phyloP scores from a whole-genome alignment of 2,888 invertebrate species.

The Cloeon dipterum region DNA sequence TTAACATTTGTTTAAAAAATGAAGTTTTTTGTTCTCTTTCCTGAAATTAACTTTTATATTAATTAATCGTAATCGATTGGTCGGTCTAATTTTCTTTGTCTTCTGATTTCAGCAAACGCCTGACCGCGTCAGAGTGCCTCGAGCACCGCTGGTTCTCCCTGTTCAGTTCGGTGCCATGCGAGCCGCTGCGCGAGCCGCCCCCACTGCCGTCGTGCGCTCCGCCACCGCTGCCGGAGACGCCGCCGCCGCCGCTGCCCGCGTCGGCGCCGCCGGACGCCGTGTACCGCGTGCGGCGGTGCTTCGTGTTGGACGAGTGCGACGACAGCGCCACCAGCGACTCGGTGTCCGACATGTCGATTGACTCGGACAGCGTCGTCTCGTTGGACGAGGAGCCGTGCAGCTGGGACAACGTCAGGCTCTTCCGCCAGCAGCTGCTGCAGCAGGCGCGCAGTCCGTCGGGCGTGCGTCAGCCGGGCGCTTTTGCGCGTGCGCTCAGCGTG shows the following conservation, averaged over 20 bases:
- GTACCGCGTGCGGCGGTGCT: neutral
- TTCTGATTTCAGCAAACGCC: conserved; percentile 46
- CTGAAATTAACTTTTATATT: no score
- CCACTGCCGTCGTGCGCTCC: neutral
- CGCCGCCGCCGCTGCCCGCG: neutral
- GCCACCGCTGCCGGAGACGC: neutral
- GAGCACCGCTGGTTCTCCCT: conserved; percentile 65
- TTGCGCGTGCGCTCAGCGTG: no score
- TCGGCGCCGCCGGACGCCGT: neutral
- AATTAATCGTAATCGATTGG: no score
- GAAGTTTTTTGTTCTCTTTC: no score
- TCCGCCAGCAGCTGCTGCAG: neutral
- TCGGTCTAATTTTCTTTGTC: neutral
- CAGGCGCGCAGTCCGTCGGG: conserved; percentile 7
- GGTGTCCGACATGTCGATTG: conserved; percentile 24
- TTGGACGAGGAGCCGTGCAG: neutral
- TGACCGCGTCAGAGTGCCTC: conserved; percentile 71
- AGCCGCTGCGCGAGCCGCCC: neutral
- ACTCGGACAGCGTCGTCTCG: conserved; percentile 24
- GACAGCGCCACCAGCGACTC: conserved; percentile 22
- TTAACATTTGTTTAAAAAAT: no score
- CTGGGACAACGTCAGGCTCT: neutral
- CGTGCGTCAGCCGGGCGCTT: no score
- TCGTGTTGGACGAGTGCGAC: conserved; percentile 6
- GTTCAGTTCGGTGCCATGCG: neutral